Evolutionary conservation across 2,113 vertebrate genomes (phyloP).

Genomic region (Serinus canaria): DNA sequence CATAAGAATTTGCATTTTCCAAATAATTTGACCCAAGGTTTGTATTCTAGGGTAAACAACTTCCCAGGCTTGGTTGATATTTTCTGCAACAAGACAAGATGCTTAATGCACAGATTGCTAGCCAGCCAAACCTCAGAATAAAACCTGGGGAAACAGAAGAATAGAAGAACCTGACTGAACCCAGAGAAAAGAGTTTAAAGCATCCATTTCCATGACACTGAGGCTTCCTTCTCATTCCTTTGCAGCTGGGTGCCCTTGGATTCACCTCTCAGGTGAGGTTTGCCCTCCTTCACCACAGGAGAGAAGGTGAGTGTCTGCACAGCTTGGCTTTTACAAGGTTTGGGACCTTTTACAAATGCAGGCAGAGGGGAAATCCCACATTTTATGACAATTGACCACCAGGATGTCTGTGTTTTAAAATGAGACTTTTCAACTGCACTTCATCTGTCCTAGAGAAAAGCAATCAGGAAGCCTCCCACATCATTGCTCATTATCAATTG

Average conservation of each 20-base stretch:
- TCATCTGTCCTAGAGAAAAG: background rate
- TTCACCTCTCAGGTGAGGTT: background rate
- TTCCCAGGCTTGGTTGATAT: background rate
- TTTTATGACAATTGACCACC: background rate
- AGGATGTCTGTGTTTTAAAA: background rate
- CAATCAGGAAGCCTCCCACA: background rate
- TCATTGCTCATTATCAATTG: background rate
- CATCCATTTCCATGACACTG: background rate
- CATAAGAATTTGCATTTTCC: background rate
- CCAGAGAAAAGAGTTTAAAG: background rate
- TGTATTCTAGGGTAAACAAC: background rate
- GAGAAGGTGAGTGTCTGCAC: background rate
- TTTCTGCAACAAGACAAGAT: background rate
- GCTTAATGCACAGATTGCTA: background rate
- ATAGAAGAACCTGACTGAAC: background rate
- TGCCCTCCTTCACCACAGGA: background rate
- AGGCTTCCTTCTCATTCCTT: background rate
- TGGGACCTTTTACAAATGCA: background rate
- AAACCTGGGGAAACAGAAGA: background rate
- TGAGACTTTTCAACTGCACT: background rate
- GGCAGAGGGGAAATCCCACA: accelerated
- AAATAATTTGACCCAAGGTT: background rate
- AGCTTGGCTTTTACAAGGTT: background rate
- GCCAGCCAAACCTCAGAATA: background rate
- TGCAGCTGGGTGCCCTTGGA: background rate